These are phyloP conservation scores for Triplophysa bombifrons DNA, from an alignment of 2,797 vertebrate genomes.

Conservation along the genomic window DNA sequence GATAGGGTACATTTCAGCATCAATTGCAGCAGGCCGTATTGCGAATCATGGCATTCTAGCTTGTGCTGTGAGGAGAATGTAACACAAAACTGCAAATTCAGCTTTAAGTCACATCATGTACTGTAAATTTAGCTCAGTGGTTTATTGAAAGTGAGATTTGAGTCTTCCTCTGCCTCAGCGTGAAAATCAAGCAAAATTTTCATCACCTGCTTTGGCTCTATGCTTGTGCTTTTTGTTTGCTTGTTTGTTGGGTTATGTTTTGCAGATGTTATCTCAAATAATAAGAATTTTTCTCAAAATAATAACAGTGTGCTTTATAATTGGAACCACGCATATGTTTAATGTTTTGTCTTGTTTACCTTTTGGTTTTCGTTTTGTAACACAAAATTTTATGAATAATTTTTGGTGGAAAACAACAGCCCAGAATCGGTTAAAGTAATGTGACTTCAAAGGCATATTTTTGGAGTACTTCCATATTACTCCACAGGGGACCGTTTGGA, in stretches of 20 bases:
- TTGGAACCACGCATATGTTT: too few relatives aligned
- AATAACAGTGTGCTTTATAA: too few relatives aligned
- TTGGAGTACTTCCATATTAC: not conserved
- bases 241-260: too few relatives aligned
- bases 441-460: not conserved
- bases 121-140: conserved; percentile 29
- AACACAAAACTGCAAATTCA: conserved; percentile 37
- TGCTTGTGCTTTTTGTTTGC: not conserved
- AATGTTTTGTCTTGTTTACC: not conserved
- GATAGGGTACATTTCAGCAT: conserved; percentile 42
- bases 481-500: not conserved
- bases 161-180: not conserved
- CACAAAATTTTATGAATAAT: too few relatives aligned
- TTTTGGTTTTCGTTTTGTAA: not conserved
- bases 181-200: not conserved
- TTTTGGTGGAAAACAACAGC: too few relatives aligned
- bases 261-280: too few relatives aligned
- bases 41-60: conserved; percentile 5
- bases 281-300: too few relatives aligned
- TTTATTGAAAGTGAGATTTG: conserved; percentile 31
- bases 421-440: not conserved
- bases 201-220: not conserved
- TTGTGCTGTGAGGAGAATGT: conserved; percentile 12
- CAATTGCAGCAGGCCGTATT: conserved; percentile 19
- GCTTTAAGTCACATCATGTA: conserved; percentile 34